Evolutionary conservation across 2,888 invertebrate species (phyloP), one percentile per base, ranked within the genome.

Genomic region (Eumacrocentrus americanus): DNA sequence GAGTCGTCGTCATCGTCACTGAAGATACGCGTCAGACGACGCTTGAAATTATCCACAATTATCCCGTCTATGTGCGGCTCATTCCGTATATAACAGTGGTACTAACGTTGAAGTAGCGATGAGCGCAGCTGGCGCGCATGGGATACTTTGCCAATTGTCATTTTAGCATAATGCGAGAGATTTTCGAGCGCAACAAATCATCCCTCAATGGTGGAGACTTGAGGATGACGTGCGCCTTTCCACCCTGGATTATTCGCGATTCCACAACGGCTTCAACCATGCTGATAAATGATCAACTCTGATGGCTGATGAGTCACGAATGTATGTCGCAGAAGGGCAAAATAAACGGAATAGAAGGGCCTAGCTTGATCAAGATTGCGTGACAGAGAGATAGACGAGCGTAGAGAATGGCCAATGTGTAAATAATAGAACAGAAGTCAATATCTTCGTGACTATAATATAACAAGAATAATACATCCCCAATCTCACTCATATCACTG

Each of bases 361-460:
- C 23, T 12, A n/a, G n/a, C 6, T 25, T 55, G 20, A 35, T 38
- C 47, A 48, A 48, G 25, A 56, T 50, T 38, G 50, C 50, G 48
- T 50, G 57, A 48, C 47, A 48, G 37, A 47, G 14, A 12, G 3
- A 38, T 18, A 18, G 23, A 42, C 20, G 16, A 20, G 9, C 37
- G 56, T 56, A 29, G 40, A 12, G 38, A 57, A 57, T 57, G 29
- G 29, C 40, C 40, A 11, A n/a, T n/a, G n/a, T n/a, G n/a, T n/a
- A n/a, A n/a, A n/a, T n/a, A n/a, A n/a, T n/a, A 29, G 29, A 40
- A 57, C 12, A 47, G 34, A 18, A 50, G 18, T 35, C 22, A 34
- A 58, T 51, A 58, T 57, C 37, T 25, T 29, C 20, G 7, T 57
- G 48, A 50, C 38, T 57, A 23, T n/a, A n/a, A n/a, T n/a, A n/a